Evolutionary conservation across 2,797 vertebrate species (phyloP), one percentile per base, ranked within the genome.

Genomic region (Sparus aurata): DNA sequence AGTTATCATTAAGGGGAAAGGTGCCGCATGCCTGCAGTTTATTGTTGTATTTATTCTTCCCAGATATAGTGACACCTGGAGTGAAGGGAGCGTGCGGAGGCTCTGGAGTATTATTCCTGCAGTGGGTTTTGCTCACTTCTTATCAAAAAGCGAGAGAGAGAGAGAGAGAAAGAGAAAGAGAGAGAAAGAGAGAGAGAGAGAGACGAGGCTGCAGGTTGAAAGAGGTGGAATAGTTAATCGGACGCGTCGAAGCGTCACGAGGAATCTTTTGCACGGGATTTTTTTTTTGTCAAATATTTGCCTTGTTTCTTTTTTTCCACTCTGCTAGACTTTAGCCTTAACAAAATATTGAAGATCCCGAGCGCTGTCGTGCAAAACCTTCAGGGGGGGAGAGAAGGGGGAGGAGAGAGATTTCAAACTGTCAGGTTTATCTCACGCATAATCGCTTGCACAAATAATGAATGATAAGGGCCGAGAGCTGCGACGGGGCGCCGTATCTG

Each of bases 401-500:
- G 38, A 53, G 65, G 69, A 50, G 70, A 84, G 79, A 87, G 73
- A 75, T 87, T 80, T 82, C 59, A 71, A 80, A 68, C 79, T 77
- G 79, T 73, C 76, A 79, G 66, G 43, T 85, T 87, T 86, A 85
- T 85, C 86, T 83, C 64, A 9, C 60, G 79, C 81, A 65, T 91
- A 87, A 94, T 92, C 85, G 34, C 71, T 77, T 43, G 71, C 69
- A 53, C 86, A 87, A 87, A 91, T 86, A 85, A 90, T 80, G 67
- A 85, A 77, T 65, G 86, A 89, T 86, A 63, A 76, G 77, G 74
- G 34, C 34, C 3, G 10, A 34, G 72, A 66, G 61, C 55, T 34
- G 8, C 45, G 54, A 55, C 49, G 45, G 73, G 78, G 76, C 63
- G 83, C 83, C 73, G n/a, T 70, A 77, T 82, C 81, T 88, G 82